Conservation (phyloP, 2,888 invertebrate species). For the Himalopsyche japonica region DNA sequence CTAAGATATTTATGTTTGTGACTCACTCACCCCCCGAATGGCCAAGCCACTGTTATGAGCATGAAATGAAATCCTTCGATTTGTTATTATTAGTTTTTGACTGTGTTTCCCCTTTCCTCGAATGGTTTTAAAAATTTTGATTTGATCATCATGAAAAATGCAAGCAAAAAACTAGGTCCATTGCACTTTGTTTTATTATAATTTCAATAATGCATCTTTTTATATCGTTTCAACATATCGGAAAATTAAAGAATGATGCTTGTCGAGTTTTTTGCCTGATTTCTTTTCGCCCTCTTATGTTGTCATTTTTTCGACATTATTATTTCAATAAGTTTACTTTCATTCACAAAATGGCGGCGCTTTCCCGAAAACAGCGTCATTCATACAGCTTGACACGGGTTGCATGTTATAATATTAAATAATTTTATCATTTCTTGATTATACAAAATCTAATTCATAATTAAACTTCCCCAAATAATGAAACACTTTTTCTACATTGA, state of each 20-base stretch:
- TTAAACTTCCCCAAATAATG: too few species aligned
- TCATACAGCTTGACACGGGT: not conserved
- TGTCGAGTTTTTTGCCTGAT: not conserved
- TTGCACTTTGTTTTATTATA: not conserved
- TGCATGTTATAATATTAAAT: too few species aligned
- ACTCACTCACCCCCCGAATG: conserved; percentile 1
- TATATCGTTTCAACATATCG: not conserved
- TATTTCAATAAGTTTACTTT: not conserved
- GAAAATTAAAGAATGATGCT: not conserved
- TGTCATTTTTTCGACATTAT: not conserved
- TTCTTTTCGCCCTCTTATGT: not conserved
- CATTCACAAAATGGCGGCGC: not conserved
- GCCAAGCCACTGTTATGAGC: conserved; percentile 5
- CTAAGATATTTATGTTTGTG: not conserved
- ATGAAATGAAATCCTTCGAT: not conserved
- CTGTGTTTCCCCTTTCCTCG: not conserved
- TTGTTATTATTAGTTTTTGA: not conserved
- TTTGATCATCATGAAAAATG: not conserved
- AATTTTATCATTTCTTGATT: too few species aligned
- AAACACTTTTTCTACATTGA: too few species aligned
- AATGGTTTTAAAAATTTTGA: not conserved
- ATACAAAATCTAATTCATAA: too few species aligned
- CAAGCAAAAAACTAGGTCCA: not conserved
- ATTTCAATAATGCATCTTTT: not conserved
- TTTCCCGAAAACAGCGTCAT: not conserved